A percentile compares a stretch with the other conserved stretches of the same genome.
These are phyloP conservation scores for Pseudorhiza aurosa DNA, from an alignment of 30 jellyfish, hydroid and myxozoan genomes.

Conservation along the genomic window DNA sequence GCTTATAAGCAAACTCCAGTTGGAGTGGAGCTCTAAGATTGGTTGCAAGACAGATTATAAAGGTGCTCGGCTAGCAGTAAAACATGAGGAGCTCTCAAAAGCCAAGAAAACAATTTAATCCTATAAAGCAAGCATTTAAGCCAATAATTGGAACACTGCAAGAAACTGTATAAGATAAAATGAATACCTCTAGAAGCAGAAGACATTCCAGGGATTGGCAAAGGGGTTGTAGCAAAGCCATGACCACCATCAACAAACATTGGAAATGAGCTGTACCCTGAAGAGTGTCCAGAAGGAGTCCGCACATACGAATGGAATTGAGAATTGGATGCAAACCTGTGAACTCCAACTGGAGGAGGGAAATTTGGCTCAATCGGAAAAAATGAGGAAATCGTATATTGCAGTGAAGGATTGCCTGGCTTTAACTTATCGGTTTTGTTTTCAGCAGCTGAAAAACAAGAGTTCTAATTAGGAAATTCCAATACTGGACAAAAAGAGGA, in stretches of 20 bases:
- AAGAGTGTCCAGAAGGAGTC: conserved; percentile 52
- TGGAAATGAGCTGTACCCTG: conserved; percentile 54
- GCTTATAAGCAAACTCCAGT: no score
- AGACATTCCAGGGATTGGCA: conserved; percentile 72
- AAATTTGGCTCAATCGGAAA: conserved; percentile 54
- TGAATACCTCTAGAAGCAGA: conserved; percentile 53
- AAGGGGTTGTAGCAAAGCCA: conserved; percentile 58
- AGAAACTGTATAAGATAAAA: no score
- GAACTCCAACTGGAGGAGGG: conserved; percentile 52
- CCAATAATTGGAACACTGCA: no score
- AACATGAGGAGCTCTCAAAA: no score
- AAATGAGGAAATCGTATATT: conserved; percentile 49
- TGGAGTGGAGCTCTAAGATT: no score
- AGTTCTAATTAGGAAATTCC: no score
- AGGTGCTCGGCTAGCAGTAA: no score
- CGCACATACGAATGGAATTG: conserved; percentile 59
- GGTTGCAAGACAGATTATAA: no score
- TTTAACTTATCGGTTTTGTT: conserved; percentile 52
- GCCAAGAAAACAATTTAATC: no score
- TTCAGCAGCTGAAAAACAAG: conserved; percentile 10
- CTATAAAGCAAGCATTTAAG: no score
- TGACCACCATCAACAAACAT: conserved; percentile 71
- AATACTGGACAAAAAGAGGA: no score
- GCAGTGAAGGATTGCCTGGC: conserved; percentile 70
- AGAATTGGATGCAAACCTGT: conserved; percentile 26